These are phyloP conservation scores for Drosophila sulfurigaster DNA, from an alignment of 1,140 invertebrate species.

Conservation along the genomic window DNA sequence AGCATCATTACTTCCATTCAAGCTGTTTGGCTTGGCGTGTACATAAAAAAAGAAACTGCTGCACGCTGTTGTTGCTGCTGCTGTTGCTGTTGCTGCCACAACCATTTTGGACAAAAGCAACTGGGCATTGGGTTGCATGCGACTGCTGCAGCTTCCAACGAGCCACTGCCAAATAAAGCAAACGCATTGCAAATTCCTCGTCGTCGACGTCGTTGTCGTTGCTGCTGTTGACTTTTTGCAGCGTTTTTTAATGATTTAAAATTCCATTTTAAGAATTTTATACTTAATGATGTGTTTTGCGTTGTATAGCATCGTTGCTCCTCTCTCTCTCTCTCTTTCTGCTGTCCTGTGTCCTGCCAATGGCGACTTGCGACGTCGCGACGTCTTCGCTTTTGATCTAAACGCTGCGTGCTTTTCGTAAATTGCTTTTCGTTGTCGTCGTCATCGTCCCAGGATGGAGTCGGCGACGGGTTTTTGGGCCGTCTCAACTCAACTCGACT, in stretches of 20 bases:
- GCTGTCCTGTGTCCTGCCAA: slow-evolving; percentile 50
- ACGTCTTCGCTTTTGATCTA: slow-evolving; percentile 78
- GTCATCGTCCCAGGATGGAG: neutral
- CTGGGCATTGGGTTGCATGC: slow-evolving; percentile 76
- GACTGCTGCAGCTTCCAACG: slow-evolving; percentile 59
- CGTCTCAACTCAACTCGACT: slow-evolving; percentile 26
- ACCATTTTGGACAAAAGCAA: slow-evolving; percentile 79
- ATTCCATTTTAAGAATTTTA: slow-evolving; percentile 85
- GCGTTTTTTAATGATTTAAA: slow-evolving; percentile 85
- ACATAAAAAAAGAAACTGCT: slow-evolving; percentile 68
- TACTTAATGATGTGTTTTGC: slow-evolving; percentile 85
- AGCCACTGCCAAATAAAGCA: slow-evolving; percentile 79
- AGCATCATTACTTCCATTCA: slow-evolving; percentile 83
- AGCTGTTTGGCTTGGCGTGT: slow-evolving; percentile 81
- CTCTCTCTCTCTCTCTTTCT: slow-evolving; percentile 1
- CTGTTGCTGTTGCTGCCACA: slow-evolving; percentile 58
- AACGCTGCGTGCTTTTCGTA: slow-evolving; percentile 82
- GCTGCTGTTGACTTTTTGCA: slow-evolving; percentile 37
- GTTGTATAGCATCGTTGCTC: slow-evolving; percentile 72
- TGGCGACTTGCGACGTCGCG: slow-evolving; percentile 55
- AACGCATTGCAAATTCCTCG: slow-evolving; percentile 82
- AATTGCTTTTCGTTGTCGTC: slow-evolving; percentile 82
- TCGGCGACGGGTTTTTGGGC: slow-evolving; percentile 24
- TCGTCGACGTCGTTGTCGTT: slow-evolving; percentile 41
- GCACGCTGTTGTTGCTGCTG: slow-evolving; percentile 52